Conservation (phyloP, 2,888 invertebrate species). For the Taphrorychus bicolor region DNA sequence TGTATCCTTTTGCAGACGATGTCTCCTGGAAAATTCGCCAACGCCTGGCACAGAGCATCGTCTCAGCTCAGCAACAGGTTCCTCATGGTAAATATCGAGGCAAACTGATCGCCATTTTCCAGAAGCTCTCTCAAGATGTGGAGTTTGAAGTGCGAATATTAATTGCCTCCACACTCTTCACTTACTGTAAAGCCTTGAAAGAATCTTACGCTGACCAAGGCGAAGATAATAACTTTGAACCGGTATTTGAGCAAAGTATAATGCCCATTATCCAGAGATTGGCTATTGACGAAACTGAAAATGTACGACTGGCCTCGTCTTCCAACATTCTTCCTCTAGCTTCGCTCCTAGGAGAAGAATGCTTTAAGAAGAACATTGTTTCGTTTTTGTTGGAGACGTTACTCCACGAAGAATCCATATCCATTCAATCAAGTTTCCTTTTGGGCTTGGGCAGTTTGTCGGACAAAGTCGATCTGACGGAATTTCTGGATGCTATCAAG, state of each 20-base stretch:
- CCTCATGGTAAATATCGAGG: constrained; percentile 46
- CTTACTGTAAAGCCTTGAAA: constrained; percentile 48
- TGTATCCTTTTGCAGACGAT: constrained; percentile 45
- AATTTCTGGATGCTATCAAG: constrained; percentile 48
- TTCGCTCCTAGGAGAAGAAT: constrained; percentile 48
- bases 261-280: constrained; percentile 49
- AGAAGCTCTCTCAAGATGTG: constrained; percentile 49
- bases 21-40: constrained; percentile 54
- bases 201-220: constrained; percentile 46
- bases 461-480: constrained; percentile 49
- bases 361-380: constrained; percentile 52
- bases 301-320: constrained; percentile 52
- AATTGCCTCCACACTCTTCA: constrained; percentile 49
- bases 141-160: constrained; percentile 52
- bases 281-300: constrained; percentile 47
- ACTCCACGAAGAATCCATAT: constrained; percentile 50
- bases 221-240: constrained; percentile 48
- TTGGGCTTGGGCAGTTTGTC: constrained; percentile 53
- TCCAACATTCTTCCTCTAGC: constrained; percentile 50
- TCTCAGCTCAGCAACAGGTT: constrained; percentile 48
- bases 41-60: constrained; percentile 49
- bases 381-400: constrained; percentile 52
- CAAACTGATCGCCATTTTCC: constrained; percentile 49
- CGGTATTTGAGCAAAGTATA: constrained; percentile 50
- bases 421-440: constrained; percentile 53